phyloP scores from a whole-genome alignment of 2,888 invertebrate genomes.

The Pammene fasciana region DNA sequence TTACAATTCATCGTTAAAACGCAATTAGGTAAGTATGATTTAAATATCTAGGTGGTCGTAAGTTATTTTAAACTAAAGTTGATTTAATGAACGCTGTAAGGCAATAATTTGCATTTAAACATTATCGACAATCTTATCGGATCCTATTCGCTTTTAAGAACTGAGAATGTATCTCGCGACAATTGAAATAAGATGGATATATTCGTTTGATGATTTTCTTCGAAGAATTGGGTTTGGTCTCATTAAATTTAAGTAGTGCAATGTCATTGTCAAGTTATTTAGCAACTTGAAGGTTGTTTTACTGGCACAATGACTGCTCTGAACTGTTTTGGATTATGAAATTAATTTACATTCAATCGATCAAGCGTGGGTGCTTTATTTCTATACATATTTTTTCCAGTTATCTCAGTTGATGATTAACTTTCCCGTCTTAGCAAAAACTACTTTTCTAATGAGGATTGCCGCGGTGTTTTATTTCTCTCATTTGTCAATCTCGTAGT shows the following conservation, averaged over 20 bases:
- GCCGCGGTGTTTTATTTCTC: slow-evolving; percentile 4
- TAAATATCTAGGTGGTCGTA: slow-evolving; percentile 39
- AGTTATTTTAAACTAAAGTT: slow-evolving; percentile 39
- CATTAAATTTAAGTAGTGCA: slow-evolving; percentile 36
- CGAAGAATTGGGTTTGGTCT: slow-evolving; percentile 32
- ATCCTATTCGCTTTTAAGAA: slow-evolving; percentile 29
- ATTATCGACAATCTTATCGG: slow-evolving; percentile 42
- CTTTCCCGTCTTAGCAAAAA: not conserved
- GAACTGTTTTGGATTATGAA: slow-evolving; percentile 10
- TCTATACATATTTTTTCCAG: not conserved
- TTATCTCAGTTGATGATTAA: not conserved
- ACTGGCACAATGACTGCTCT: slow-evolving; percentile 16
- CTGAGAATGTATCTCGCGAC: slow-evolving; percentile 11
- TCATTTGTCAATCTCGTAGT: slow-evolving; percentile 14
- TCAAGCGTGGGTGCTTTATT: not conserved
- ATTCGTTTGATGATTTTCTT: slow-evolving; percentile 15
- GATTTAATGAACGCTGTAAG: slow-evolving; percentile 42
- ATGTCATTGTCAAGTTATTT: slow-evolving; percentile 41
- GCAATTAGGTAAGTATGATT: slow-evolving; percentile 39
- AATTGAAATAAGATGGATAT: slow-evolving; percentile 12
- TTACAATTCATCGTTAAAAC: slow-evolving; percentile 41
- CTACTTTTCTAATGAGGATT: slow-evolving; percentile 4
- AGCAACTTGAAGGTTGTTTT: slow-evolving; percentile 35
- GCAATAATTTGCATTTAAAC: slow-evolving; percentile 43
- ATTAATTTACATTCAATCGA: slow-evolving; percentile 6